Conservation (phyloP, 2,888 invertebrate genomes). For the Yponomeuta plumbellus region DNA sequence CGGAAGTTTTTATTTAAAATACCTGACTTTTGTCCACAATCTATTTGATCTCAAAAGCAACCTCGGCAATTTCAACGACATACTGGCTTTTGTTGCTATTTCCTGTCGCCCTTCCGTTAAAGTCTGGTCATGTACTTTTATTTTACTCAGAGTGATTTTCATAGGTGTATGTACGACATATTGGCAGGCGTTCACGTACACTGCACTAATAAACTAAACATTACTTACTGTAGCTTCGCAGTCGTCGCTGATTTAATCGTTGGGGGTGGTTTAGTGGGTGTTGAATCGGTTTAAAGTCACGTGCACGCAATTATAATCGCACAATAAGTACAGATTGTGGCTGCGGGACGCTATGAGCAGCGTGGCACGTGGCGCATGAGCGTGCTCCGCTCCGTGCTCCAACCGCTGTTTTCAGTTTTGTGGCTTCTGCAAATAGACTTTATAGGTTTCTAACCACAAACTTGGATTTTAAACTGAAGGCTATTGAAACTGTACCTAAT, state of each 20-base stretch:
- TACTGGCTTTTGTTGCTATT: slow-evolving; percentile 51
- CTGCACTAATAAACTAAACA: not conserved
- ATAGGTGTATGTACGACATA: too few species aligned
- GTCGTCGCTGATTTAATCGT: slow-evolving; percentile 12
- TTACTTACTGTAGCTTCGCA: not conserved
- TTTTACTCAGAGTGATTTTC: not conserved
- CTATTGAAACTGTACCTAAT: slow-evolving; percentile 26
- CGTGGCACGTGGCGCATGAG: slow-evolving; percentile 34
- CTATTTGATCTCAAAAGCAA: slow-evolving; percentile 55
- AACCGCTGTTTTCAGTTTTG: slow-evolving; percentile 40
- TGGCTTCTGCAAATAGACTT: slow-evolving; percentile 61
- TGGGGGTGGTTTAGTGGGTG: slow-evolving; percentile 8
- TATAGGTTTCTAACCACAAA: slow-evolving; percentile 33
- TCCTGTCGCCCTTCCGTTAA: slow-evolving; percentile 45
- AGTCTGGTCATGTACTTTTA: not conserved
- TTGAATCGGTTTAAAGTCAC: slow-evolving; percentile 21
- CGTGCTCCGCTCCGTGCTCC: slow-evolving; percentile 32
- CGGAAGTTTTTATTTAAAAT: slow-evolving; percentile 59
- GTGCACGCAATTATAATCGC: slow-evolving; percentile 24
- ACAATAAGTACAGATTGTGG: slow-evolving; percentile 22
- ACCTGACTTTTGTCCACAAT: slow-evolving; percentile 52
- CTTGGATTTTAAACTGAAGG: slow-evolving; percentile 32
- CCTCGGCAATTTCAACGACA: slow-evolving; percentile 47
- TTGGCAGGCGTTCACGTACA: too few species aligned
- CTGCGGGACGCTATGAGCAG: slow-evolving; percentile 4